Percentiles rank a stretch among this genome's conserved stretches.
Conservation (phyloP, 2,113 vertebrate genomes). For the Synodontis membranacea region DNA sequence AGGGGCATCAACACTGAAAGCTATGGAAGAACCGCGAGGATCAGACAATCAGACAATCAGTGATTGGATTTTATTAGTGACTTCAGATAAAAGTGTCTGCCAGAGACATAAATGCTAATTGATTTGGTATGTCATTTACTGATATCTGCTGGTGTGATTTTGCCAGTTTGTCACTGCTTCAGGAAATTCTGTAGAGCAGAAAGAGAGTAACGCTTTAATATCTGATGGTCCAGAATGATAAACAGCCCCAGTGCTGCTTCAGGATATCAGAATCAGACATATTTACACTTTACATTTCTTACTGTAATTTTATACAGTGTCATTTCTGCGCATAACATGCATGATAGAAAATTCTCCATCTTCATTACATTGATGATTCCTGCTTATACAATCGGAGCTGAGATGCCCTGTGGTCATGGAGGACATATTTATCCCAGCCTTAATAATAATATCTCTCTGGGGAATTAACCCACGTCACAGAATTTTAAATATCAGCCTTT, state of each 20-base stretch:
- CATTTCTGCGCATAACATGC: not conserved
- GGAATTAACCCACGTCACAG: no score
- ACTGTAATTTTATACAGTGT: not conserved
- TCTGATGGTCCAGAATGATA: not conserved
- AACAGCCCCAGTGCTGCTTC: no score
- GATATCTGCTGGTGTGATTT: not conserved
- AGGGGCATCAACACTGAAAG: not conserved
- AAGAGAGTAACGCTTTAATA: not conserved
- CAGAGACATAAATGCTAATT: not conserved
- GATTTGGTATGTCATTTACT: not conserved
- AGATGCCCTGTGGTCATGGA: not conserved
- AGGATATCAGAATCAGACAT: no score
- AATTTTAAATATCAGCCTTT: no score
- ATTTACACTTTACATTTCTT: no score
- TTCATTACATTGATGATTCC: not conserved
- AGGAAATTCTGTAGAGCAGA: not conserved
- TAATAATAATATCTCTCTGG: not conserved
- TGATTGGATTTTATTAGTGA: not conserved
- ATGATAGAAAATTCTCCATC: not conserved
- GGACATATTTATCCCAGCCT: not conserved
- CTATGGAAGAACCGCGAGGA: constrained; percentile 25
- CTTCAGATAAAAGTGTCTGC: not conserved
- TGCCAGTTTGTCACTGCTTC: not conserved
- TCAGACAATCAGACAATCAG: not conserved
- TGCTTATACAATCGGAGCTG: not conserved